These are phyloP conservation scores for Tachyglossus aculeatus DNA, from an alignment of 2,797 vertebrate species.

Conservation along the genomic window DNA sequence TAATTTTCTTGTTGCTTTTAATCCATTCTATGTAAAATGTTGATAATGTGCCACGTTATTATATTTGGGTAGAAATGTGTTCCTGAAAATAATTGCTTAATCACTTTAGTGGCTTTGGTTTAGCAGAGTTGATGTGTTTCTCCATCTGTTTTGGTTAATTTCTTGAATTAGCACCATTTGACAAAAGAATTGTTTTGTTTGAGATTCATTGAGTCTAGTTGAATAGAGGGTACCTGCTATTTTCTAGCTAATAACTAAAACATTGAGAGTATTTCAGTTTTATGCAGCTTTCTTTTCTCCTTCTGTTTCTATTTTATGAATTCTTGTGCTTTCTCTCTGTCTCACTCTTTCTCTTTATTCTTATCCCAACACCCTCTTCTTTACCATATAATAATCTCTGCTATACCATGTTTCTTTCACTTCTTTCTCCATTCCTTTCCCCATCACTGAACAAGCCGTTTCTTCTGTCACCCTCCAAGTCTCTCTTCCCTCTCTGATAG, in stretches of 20 bases:
- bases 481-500: background rate
- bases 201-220: no score
- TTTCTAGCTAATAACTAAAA: background rate
- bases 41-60: constrained; percentile 46
- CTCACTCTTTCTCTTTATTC: background rate
- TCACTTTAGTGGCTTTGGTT: constrained; percentile 59
- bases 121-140: constrained; percentile 42
- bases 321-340: background rate
- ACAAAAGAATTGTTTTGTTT: no score
- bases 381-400: background rate
- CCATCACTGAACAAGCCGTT: background rate
- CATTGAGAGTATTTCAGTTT: background rate
- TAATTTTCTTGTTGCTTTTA: constrained; percentile 56
- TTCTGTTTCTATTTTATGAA: background rate
- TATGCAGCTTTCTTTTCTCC: no score
- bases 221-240: no score
- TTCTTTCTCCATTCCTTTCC: background rate
- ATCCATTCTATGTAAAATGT: constrained; percentile 49
- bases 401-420: background rate
- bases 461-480: background rate
- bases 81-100: constrained; percentile 66
- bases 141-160: constrained; percentile 63
- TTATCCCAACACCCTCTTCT: background rate
- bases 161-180: constrained; percentile 50
- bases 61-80: constrained; percentile 37